These are phyloP conservation scores for Drosophila rellima DNA, from an alignment of 2,888 invertebrate genomes.

Conservation along the genomic window DNA sequence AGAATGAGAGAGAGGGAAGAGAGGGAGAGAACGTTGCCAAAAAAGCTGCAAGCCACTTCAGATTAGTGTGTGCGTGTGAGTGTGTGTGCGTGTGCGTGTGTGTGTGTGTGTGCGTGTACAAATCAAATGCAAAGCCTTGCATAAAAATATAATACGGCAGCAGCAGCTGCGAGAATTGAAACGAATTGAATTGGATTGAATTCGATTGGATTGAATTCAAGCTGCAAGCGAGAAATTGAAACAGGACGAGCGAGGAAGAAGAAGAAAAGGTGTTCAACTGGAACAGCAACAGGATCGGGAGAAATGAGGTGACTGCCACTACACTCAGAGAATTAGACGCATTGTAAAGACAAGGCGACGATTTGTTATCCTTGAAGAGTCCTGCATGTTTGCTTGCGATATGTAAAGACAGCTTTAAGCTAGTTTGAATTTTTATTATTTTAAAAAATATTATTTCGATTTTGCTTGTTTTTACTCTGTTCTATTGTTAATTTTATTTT, in stretches of 20 bases:
- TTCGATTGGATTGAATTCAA: slow-evolving; percentile 31
- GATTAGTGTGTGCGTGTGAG: neutral
- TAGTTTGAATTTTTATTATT: too few relatives aligned
- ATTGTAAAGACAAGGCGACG: neutral
- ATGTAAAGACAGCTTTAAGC: too few relatives aligned
- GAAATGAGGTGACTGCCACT: neutral
- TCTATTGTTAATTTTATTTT: too few relatives aligned
- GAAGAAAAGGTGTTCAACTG: too few relatives aligned
- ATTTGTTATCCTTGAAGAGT: too few relatives aligned
- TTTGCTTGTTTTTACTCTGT: too few relatives aligned
- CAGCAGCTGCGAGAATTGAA: slow-evolving; percentile 50
- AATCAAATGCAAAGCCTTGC: slow-evolving; percentile 47
- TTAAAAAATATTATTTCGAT: too few relatives aligned
- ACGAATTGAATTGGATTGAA: slow-evolving; percentile 45
- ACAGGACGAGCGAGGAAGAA: neutral
- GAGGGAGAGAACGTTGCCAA: neutral
- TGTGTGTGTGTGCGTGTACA: slow-evolving; percentile 26
- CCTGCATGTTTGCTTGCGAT: too few relatives aligned
- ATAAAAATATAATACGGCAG: slow-evolving; percentile 51
- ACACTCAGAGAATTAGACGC: neutral
- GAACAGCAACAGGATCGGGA: neutral
- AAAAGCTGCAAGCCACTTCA: slow-evolving; percentile 18
- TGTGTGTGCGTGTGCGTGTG: slow-evolving; percentile 4
- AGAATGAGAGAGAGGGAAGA: neutral
- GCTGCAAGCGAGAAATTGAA: slow-evolving; percentile 9